phyloP scores from a whole-genome alignment of 1,140 invertebrate species.

The Lysiphlebus fabarum region DNA sequence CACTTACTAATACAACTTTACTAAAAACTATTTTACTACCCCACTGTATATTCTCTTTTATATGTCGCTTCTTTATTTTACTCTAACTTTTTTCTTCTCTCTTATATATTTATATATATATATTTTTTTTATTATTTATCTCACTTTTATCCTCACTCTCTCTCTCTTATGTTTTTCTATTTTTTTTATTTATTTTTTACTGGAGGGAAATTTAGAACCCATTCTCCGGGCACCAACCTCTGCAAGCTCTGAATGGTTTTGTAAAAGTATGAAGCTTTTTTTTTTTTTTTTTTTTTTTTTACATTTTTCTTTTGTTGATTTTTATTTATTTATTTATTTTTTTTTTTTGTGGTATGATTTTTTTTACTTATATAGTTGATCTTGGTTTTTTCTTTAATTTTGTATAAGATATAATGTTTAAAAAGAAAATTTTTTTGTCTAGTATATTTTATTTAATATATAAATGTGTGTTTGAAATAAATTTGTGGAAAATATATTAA shows the following conservation, averaged over 20 bases:
- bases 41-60: slow-evolving; percentile 4
- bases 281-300: slow-evolving; percentile 9
- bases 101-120: slow-evolving; percentile 22
- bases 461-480: too few relatives aligned
- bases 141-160: not conserved
- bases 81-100: slow-evolving; percentile 15
- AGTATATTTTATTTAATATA: too few relatives aligned
- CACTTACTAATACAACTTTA: slow-evolving; percentile 17
- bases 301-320: not conserved
- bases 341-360: not conserved
- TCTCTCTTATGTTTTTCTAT: slow-evolving; percentile 18
- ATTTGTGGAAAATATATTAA: too few relatives aligned
- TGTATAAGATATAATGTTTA: slow-evolving; percentile 16
- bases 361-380: slow-evolving; percentile 1
- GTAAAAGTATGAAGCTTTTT: slow-evolving; percentile 32
- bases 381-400: slow-evolving; percentile 11
- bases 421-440: not conserved
- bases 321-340: not conserved
- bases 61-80: slow-evolving; percentile 14
- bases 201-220: slow-evolving; percentile 6
- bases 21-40: slow-evolving; percentile 16
- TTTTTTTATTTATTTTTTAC: slow-evolving; percentile 10
- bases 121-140: slow-evolving; percentile 26
- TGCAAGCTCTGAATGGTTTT: slow-evolving; percentile 12
- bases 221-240: slow-evolving; percentile 23